Percentiles rank a stretch among this genome's conserved stretches.
phyloP scores from a whole-genome alignment of 2,113 vertebrate species.

The Tiliqua scincoides region DNA sequence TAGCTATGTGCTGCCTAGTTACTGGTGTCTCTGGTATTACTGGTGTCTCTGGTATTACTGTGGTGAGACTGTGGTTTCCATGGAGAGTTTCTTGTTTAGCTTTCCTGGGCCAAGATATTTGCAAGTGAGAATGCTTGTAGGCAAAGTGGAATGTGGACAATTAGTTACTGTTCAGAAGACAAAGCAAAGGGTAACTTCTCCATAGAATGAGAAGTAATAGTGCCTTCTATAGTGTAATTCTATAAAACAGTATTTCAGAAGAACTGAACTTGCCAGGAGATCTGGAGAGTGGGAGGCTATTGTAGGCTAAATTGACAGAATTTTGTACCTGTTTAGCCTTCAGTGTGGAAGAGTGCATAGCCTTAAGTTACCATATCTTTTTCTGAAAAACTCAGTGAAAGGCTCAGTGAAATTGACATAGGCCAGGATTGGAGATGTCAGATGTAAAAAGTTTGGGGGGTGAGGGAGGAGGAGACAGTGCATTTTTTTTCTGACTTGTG shows the following conservation, averaged over 20 bases:
- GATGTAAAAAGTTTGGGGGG: background rate
- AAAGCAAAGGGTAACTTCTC: background rate
- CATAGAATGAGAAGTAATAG: too few species aligned
- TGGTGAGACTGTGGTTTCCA: conserved; percentile 28
- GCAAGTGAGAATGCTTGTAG: background rate
- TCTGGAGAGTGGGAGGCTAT: background rate
- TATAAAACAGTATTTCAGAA: accelerated
- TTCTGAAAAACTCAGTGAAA: background rate
- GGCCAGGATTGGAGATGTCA: background rate
- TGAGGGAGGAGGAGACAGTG: too few species aligned
- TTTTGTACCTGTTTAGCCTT: background rate
- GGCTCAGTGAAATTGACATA: background rate
- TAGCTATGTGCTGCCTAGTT: background rate
- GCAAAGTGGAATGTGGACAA: too few species aligned
- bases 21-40: background rate
- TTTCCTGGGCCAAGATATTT: accelerated
- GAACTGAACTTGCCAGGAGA: background rate
- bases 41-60: accelerated
- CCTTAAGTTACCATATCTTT: background rate
- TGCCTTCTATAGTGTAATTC: background rate
- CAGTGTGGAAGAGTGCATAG: background rate
- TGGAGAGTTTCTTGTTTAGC: conserved; percentile 44
- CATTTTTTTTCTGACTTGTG: background rate
- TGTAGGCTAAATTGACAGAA: background rate
- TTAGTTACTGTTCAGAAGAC: background rate